Conservation (phyloP, 2,888 invertebrate species). For the Macaria notata region DNA sequence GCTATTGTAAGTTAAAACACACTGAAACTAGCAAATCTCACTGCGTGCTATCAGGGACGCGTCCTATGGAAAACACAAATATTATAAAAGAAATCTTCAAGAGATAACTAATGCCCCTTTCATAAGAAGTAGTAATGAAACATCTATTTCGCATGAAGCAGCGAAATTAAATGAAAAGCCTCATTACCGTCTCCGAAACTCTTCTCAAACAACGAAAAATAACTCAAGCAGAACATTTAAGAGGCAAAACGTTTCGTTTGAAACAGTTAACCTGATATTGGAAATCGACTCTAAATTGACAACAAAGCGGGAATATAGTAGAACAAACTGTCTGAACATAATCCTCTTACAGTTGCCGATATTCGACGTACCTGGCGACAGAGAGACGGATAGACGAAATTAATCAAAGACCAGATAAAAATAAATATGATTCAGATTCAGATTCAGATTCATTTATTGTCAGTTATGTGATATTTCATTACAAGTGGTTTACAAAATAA, state of each 20-base stretch:
- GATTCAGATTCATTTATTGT: too few species aligned
- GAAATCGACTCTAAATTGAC: conserved; percentile 15
- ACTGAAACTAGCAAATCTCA: too few species aligned
- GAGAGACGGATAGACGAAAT: too few species aligned
- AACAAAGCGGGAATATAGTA: conserved; percentile 12
- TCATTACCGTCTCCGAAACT: background rate
- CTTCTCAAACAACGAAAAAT: background rate
- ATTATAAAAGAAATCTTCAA: background rate
- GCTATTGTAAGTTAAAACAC: too few species aligned
- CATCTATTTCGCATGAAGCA: background rate
- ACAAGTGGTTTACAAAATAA: too few species aligned
- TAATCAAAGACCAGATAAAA: too few species aligned
- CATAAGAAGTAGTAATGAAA: background rate
- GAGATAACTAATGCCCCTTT: background rate
- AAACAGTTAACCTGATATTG: conserved; percentile 6
- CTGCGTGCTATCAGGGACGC: too few species aligned
- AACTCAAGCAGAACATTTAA: background rate
- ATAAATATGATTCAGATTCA: too few species aligned
- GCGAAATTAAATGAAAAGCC: background rate
- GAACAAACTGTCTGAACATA: conserved; percentile 22
- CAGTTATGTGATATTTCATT: too few species aligned
- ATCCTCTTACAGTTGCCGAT: conserved; percentile 28
- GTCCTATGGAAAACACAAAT: background rate
- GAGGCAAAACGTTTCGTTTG: background rate
- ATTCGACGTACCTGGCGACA: conserved; percentile 9